Base-by-base conservation (phyloP, 2,888 invertebrate genomes). In the Oithona nana region DNA sequence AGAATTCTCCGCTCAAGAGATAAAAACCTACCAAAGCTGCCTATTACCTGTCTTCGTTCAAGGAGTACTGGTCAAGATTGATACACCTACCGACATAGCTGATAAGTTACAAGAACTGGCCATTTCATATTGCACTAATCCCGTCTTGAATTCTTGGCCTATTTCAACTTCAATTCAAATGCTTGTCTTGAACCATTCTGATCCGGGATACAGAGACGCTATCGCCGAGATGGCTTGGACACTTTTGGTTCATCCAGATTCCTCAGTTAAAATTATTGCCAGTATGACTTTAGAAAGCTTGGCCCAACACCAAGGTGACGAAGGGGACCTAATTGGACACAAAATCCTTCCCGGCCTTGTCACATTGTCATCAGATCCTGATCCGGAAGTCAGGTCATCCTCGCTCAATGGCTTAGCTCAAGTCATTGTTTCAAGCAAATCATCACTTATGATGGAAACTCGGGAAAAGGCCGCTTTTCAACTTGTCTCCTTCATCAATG, bases 341-440 rank as follows among this genome's bases (percentile, higher is more conserved):
- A 57, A 56, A 56, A 29, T 64, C 26, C 54, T 64, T 6, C 58
- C 64, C 26, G 65, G 48, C 16, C 22, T 65, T 8, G 65, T 65
- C n/a, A 65, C 65, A 4, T 49, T 65, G 28, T 24, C 59, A 16
- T 65, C 55, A 13, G 65, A 62, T 29, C 61, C 50, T 8, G 63
- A 66, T 26, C 16, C 31, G 20, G 24, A n/a, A 6, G 50, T 48
- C 6, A 48, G 50, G 28, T 16, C n/a, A 1, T 59, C 59, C 8
- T 48, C 59, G 16, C 22, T 59, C 1, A 26, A 22, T 22, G 59
- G 49, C 1, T 28, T 59, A 13, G 59, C 28, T 22, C 28, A 24
- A 59, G 48, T 54, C 24, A 54, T 54, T 26, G 26, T 54, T 20
- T 20, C 8, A 2, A 26, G 16, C 39, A 39, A 39, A 39, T 39